Evolutionary conservation across 2,797 vertebrate species (phyloP).

Genomic region (Uromys caudimaculatus): DNA sequence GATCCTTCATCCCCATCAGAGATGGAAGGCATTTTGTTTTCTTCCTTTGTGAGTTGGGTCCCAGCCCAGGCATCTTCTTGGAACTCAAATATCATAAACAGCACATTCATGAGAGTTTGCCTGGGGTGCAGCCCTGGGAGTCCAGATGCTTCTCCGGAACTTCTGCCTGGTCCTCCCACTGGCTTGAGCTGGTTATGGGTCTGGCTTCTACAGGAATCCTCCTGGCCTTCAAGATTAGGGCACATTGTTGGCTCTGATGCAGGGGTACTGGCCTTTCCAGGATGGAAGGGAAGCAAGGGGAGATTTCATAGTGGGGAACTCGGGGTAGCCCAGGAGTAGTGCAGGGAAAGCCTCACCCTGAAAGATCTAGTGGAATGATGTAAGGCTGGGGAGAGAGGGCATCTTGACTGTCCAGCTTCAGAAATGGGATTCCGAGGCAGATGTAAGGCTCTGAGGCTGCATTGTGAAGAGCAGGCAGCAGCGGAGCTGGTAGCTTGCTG

Average conservation of each 20-base stretch:
- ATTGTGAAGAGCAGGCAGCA: accelerated
- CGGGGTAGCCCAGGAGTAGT: neutral
- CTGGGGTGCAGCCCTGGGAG: neutral
- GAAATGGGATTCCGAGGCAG: neutral
- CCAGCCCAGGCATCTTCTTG: slow-evolving; percentile 32
- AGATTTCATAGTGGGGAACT: neutral
- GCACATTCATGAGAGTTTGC: neutral
- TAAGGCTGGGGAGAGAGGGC: neutral
- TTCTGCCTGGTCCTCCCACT: neutral
- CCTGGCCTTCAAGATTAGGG: neutral
- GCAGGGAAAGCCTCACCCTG: neutral
- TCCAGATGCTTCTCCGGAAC: neutral
- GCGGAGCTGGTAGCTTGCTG: neutral
- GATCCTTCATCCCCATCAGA: slow-evolving; percentile 2
- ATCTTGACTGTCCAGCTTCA: neutral
- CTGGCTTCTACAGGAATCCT: neutral
- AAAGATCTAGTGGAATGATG: neutral
- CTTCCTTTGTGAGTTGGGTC: slow-evolving; percentile 55
- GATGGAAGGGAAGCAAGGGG: neutral
- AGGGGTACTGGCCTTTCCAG: neutral
- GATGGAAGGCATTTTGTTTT: slow-evolving; percentile 27
- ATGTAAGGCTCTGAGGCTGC: neutral
- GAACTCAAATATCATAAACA: slow-evolving; percentile 56
- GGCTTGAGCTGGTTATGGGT: neutral
- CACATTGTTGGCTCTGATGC: neutral